Conservation (phyloP, 2,888 invertebrate genomes). For the Electrophaes corylata region DNA sequence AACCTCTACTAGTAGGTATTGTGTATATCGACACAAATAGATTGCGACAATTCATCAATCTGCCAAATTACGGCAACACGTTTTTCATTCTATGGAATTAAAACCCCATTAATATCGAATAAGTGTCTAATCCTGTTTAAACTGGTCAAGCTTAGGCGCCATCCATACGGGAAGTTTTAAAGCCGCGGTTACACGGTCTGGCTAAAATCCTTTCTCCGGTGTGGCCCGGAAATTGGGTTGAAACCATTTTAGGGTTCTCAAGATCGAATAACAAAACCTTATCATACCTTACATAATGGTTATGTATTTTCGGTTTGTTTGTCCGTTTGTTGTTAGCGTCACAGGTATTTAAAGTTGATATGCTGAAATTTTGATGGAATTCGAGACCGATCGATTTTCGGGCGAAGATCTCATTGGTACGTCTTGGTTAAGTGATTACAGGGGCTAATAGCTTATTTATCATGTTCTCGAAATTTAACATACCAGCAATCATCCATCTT, state of each 20-base stretch:
- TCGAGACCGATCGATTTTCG: too few species aligned
- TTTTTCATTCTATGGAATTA: conserved; percentile 30
- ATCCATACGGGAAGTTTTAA: conserved; percentile 37
- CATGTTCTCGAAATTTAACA: too few species aligned
- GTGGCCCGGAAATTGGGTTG: conserved; percentile 7
- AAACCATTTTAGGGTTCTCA: not conserved
- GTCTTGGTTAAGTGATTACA: too few species aligned
- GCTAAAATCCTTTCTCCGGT: conserved; percentile 10
- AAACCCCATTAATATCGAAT: conserved; percentile 42
- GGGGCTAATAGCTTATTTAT: too few species aligned
- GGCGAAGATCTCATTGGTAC: too few species aligned
- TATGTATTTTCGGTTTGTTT: too few species aligned
- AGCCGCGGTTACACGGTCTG: conserved; percentile 36
- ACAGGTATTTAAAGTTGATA: too few species aligned
- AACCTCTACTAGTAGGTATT: too few species aligned
- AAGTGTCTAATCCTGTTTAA: conserved; percentile 39
- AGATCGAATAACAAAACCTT: not conserved
- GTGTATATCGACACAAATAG: not conserved
- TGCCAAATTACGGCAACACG: conserved; percentile 23
- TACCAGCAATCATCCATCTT: too few species aligned
- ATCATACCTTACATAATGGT: too few species aligned
- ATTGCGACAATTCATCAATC: conserved; percentile 9
- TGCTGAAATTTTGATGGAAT: too few species aligned
- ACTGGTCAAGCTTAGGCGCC: conserved; percentile 36
- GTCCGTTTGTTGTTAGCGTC: too few species aligned